phyloP scores from a whole-genome alignment of 2,113 vertebrate species.

The Catagonus wagneri region DNA sequence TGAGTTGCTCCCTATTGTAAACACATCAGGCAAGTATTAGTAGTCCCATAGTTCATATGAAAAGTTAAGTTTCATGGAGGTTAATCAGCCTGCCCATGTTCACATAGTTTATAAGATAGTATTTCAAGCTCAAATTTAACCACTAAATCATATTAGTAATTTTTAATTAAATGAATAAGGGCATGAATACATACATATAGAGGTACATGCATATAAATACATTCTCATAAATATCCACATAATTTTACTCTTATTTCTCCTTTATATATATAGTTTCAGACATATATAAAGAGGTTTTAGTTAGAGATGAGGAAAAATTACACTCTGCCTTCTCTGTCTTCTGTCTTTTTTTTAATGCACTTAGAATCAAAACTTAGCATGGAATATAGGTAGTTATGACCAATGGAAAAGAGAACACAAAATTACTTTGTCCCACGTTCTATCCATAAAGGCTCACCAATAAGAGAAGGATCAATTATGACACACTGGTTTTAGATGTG shows the following conservation, averaged over 20 bases:
- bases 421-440: background rate
- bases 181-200: background rate
- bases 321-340: background rate
- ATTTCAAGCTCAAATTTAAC: conserved; percentile 6
- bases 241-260: background rate
- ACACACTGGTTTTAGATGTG: conserved; percentile 6
- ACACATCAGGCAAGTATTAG: background rate
- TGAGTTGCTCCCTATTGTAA: background rate
- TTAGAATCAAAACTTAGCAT: background rate
- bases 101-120: background rate
- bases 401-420: conserved; percentile 47
- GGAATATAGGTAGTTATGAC: background rate
- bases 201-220: background rate
- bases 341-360: background rate
- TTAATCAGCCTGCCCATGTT: background rate
- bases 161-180: conserved; percentile 4
- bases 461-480: conserved; percentile 16
- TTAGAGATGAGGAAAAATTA: background rate
- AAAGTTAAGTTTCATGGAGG: background rate
- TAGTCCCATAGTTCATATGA: background rate
- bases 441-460: background rate
- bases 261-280: background rate
- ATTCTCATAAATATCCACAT: background rate
- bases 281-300: background rate
- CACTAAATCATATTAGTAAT: background rate